Conservation (phyloP, 2,113 vertebrate species). For the Cardinalis cardinalis region DNA sequence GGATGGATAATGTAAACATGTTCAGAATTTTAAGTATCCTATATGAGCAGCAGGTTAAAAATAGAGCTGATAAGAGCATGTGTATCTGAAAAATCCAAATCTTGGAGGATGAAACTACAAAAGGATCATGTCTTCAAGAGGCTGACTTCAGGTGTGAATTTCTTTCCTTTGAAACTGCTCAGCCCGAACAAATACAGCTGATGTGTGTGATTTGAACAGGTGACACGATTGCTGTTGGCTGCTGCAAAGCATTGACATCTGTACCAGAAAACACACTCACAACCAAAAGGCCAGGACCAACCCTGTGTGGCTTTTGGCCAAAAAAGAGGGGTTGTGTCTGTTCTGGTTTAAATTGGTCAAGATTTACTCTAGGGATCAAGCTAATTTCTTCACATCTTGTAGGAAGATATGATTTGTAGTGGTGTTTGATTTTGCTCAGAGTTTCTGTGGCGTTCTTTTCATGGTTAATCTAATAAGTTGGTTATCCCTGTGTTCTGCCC, state of each 20-base stretch:
- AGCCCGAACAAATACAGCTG: neutral
- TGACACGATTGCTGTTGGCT: neutral
- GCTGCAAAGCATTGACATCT: neutral
- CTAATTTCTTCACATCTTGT: neutral
- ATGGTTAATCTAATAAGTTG: neutral
- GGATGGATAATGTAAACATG: constrained; percentile 79
- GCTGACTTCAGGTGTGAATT: constrained; percentile 38
- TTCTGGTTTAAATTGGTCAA: neutral
- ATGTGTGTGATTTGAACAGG: neutral
- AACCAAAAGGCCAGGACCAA: neutral
- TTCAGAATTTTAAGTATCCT: constrained; percentile 81
- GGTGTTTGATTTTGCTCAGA: neutral
- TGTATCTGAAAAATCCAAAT: constrained; percentile 70
- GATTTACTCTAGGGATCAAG: neutral
- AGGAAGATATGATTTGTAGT: neutral
- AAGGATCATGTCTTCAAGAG: constrained; percentile 32
- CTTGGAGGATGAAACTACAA: constrained; percentile 40
- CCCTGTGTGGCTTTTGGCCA: neutral
- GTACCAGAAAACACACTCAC: neutral
- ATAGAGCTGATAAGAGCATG: constrained; percentile 76
- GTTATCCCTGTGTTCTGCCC: neutral
- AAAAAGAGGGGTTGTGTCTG: neutral
- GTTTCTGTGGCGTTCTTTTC: neutral
- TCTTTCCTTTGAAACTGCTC: constrained; percentile 17
- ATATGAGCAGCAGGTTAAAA: constrained; percentile 77